phyloP scores from a whole-genome alignment of 2,888 invertebrate genomes.

The Patella depressa region DNA sequence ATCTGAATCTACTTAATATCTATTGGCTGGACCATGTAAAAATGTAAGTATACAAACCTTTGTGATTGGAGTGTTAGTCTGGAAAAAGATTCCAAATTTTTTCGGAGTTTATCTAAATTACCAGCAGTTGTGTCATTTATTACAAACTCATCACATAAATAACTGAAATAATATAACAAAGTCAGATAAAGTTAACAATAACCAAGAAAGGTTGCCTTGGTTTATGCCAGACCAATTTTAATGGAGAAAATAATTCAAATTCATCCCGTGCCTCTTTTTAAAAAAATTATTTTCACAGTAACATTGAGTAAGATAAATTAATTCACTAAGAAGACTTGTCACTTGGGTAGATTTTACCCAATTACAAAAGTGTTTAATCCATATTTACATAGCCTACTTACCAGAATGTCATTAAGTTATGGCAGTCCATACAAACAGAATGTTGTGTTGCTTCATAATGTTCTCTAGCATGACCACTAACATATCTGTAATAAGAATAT shows the following conservation, averaged over 20 bases:
- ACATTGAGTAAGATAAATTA: too few relatives aligned
- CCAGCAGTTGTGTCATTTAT: slow-evolving; percentile 78
- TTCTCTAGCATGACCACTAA: slow-evolving; percentile 82
- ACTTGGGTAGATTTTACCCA: too few relatives aligned
- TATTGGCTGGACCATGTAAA: too few relatives aligned
- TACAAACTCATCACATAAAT: slow-evolving; percentile 85
- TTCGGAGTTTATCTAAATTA: slow-evolving; percentile 65
- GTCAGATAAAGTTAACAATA: slow-evolving; percentile 2
- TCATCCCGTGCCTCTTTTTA: too few relatives aligned
- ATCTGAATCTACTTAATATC: neutral
- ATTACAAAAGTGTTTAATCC: too few relatives aligned
- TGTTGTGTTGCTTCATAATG: slow-evolving; percentile 76
- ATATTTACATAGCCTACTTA: slow-evolving; percentile 71
- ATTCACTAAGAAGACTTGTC: too few relatives aligned
- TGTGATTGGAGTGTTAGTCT: slow-evolving; percentile 47
- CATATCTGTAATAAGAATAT: slow-evolving; percentile 74
- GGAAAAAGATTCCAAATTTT: slow-evolving; percentile 59
- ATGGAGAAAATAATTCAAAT: neutral
- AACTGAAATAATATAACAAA: slow-evolving; percentile 74
- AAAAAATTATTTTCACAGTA: too few relatives aligned
- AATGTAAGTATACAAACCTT: slow-evolving; percentile 15
- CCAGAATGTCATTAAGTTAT: slow-evolving; percentile 83
- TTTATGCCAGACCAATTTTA: neutral
- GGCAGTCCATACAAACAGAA: slow-evolving; percentile 83
- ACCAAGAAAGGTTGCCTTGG: neutral